phyloP scores from a whole-genome alignment of 2,113 vertebrate genomes.

The Ceyx margarethae region DNA sequence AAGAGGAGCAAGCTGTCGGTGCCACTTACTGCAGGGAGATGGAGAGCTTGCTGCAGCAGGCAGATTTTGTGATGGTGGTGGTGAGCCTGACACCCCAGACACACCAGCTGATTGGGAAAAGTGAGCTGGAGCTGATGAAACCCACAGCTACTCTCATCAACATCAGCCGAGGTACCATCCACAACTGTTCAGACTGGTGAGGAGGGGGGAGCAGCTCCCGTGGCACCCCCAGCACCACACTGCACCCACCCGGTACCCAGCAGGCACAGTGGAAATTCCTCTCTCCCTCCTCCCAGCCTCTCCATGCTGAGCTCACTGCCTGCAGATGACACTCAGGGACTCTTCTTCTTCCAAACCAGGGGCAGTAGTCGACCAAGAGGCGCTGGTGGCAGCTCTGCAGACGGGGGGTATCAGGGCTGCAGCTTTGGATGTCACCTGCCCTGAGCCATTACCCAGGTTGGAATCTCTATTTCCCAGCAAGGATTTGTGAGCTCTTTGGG shows the following conservation, averaged over 20 bases:
- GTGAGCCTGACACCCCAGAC: conserved; percentile 71
- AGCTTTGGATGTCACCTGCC: conserved; percentile 75
- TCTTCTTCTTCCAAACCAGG: conserved; percentile 42
- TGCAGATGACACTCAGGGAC: not conserved
- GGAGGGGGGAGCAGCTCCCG: not conserved
- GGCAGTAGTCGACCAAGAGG: conserved; percentile 75
- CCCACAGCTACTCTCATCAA: conserved; percentile 69
- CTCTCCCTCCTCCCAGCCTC: not conserved
- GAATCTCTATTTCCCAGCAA: not conserved
- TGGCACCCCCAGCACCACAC: accelerated
- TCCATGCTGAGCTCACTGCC: not conserved
- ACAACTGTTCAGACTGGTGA: accelerated
- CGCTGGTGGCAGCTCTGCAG: conserved; percentile 72
- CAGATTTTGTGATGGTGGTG: conserved; percentile 75
- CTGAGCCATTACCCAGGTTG: conserved; percentile 79
- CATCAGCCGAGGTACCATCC: conserved; percentile 69
- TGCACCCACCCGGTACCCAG: not conserved
- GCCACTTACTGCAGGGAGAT: conserved; percentile 67
- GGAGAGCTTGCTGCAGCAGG: conserved; percentile 69
- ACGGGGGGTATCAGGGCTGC: conserved; percentile 45
- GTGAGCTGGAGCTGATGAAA: conserved; percentile 77
- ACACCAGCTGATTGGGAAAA: conserved; percentile 65
- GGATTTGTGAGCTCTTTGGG: not conserved
- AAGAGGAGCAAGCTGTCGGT: conserved; percentile 69
- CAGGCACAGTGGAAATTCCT: not conserved